phyloP scores from a whole-genome alignment of 2,113 vertebrate species.

The Hemibagrus wyckioides region DNA sequence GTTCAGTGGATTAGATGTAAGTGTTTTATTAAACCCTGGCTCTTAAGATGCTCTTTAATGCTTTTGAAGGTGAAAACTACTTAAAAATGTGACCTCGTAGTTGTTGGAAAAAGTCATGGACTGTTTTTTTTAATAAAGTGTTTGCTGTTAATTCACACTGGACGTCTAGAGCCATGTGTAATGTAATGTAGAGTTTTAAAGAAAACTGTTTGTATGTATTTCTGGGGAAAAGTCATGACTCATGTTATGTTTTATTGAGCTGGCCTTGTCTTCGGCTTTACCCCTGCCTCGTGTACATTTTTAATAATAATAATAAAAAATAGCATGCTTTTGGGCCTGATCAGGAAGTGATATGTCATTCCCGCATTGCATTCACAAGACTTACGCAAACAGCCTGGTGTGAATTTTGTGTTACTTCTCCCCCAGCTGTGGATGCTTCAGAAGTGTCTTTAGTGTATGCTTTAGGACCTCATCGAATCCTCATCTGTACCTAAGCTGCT shows the following conservation, averaged over 20 bases:
- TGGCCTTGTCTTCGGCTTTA: too few relatives aligned
- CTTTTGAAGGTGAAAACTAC: background rate
- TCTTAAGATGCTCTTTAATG: background rate
- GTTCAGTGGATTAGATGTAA: background rate
- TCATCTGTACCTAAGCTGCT: background rate
- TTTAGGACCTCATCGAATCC: background rate
- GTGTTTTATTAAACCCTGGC: background rate
- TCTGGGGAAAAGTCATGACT: too few relatives aligned
- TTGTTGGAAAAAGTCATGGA: background rate
- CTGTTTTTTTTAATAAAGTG: background rate
- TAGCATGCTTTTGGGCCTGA: background rate
- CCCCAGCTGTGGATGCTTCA: constrained; percentile 13
- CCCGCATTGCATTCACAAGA: background rate
- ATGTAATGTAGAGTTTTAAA: background rate
- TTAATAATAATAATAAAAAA: background rate
- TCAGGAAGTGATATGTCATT: background rate
- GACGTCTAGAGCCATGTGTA: background rate
- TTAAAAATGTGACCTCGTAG: background rate
- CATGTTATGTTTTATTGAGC: too few relatives aligned
- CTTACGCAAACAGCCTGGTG: background rate
- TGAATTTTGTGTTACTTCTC: background rate
- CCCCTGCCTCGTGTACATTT: background rate
- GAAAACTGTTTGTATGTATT: background rate
- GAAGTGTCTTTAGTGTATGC: background rate
- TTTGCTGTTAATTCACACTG: background rate